Evolutionary conservation across 2,797 vertebrate species (phyloP).

Genomic region (Varecia variegata): DNA sequence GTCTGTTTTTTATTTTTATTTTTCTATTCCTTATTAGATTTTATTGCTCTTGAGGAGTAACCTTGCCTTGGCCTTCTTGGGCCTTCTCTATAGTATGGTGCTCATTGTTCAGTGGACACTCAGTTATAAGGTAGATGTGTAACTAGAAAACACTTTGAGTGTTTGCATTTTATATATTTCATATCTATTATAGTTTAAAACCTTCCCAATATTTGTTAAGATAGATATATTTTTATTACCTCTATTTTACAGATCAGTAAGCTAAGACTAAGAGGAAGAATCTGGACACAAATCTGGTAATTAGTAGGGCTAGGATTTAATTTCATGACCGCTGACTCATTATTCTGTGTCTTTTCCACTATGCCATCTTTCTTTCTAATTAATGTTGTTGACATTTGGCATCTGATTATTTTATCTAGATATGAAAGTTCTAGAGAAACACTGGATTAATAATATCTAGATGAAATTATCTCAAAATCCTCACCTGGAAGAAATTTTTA

Average conservation of each 20-base stretch:
- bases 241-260: conserved; percentile 24
- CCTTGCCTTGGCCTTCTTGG: background rate
- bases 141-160: background rate
- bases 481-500: conserved; percentile 12
- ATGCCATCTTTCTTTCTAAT: background rate
- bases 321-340: background rate
- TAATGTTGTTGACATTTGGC: background rate
- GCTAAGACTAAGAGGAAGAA: background rate
- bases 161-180: background rate
- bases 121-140: background rate
- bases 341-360: background rate
- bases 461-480: background rate
- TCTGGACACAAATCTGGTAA: background rate
- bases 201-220: background rate
- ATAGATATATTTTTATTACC: background rate
- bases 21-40: background rate
- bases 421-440: background rate
- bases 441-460: background rate
- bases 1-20: background rate
- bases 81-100: background rate
- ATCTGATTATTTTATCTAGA: conserved; percentile 16
- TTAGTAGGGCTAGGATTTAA: background rate
- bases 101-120: background rate
- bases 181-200: background rate
- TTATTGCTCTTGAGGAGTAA: background rate